These are phyloP conservation scores for Phoeniculus purpureus DNA, from an alignment of 2,797 vertebrate species.

Conservation along the genomic window DNA sequence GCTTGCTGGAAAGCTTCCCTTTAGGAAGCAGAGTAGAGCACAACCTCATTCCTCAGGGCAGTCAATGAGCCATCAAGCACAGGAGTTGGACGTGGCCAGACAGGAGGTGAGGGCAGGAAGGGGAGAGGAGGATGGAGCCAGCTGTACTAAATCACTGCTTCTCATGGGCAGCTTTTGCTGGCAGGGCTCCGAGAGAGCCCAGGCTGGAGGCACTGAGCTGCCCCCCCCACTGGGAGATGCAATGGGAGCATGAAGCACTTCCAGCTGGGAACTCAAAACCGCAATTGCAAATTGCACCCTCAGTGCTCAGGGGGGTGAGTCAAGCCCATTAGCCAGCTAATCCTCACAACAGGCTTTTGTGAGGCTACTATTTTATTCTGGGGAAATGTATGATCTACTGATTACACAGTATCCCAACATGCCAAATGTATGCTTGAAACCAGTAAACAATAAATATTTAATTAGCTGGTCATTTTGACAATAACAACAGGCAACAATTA, in stretches of 20 bases:
- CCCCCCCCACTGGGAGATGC: not conserved
- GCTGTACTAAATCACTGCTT: slow-evolving; percentile 14
- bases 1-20: not conserved
- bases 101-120: not conserved
- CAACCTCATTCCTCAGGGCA: not conserved
- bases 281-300: slow-evolving; percentile 38
- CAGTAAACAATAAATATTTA: slow-evolving; percentile 73
- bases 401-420: slow-evolving; percentile 51
- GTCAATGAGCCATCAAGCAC: not conserved
- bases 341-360: slow-evolving; percentile 57
- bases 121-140: not conserved
- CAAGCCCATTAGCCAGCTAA: slow-evolving; percentile 50
- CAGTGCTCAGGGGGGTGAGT: not conserved
- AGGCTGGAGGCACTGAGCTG: not conserved
- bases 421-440: slow-evolving; percentile 57
- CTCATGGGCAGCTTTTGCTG: slow-evolving; percentile 9
- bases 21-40: not conserved
- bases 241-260: not conserved
- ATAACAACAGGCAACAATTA: slow-evolving; percentile 62
- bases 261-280: slow-evolving; percentile 29
- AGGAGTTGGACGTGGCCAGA: not conserved
- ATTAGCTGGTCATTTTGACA: slow-evolving; percentile 66
- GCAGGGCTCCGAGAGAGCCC: not conserved
- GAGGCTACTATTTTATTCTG: slow-evolving; percentile 36
- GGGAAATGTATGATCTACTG: slow-evolving; percentile 53